These are phyloP conservation scores for Ostrea edulis DNA, from an alignment of 1,140 invertebrate species.

Conservation along the genomic window DNA sequence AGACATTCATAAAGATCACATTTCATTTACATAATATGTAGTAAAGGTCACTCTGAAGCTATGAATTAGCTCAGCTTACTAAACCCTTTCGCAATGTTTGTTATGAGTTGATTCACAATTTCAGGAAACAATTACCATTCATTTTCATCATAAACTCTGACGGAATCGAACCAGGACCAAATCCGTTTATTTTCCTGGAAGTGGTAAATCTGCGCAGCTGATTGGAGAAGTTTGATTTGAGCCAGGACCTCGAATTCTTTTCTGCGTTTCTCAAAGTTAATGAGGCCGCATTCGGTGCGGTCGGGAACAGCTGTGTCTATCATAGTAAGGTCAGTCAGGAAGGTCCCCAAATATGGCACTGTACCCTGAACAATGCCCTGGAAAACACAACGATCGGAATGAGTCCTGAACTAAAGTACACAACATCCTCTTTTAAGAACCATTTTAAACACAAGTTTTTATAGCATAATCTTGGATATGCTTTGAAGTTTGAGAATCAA, in stretches of 20 bases:
- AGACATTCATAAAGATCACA: no score
- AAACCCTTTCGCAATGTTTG: no score
- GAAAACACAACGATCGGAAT: background rate
- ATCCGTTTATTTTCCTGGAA: constrained; percentile 91
- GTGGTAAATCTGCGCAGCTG: constrained; percentile 96
- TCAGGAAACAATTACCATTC: constrained; percentile 85
- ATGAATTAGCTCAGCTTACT: no score
- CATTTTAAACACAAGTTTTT: background rate
- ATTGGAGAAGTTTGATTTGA: constrained; percentile 95
- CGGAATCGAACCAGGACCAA: constrained; percentile 94
- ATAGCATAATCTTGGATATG: background rate
- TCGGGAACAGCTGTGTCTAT: constrained; percentile 98
- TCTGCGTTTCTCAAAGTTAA: constrained; percentile 98
- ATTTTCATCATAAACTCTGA: constrained; percentile 92
- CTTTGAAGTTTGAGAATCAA: background rate
- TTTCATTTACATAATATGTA: no score
- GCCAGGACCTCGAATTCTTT: constrained; percentile 99
- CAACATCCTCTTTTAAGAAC: background rate
- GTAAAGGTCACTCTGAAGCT: no score
- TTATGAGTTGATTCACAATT: no score
- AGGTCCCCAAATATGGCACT: constrained; percentile 98
- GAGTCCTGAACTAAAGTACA: background rate
- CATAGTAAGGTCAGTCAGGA: constrained; percentile 99
- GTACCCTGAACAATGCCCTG: constrained; percentile 88
- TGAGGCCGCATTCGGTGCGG: constrained; percentile 84